phyloP scores from a whole-genome alignment of 1,140 invertebrate species.

The Neelides sp. region DNA sequence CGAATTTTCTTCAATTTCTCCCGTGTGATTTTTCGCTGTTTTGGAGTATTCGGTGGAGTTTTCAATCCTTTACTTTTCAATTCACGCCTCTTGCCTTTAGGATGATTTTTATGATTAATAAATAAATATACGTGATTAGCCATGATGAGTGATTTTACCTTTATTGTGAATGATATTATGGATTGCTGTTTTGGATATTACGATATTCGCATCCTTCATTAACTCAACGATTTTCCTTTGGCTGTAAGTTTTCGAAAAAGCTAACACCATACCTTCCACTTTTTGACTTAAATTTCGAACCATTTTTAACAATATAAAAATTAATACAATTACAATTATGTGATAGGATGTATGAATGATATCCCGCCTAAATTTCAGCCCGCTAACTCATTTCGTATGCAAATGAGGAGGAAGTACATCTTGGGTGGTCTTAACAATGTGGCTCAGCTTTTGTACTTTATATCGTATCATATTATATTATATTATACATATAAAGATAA shows the following conservation, averaged over 20 bases:
- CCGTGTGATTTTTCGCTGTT: too few relatives aligned
- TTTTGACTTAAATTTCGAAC: neutral
- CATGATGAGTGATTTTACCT: neutral
- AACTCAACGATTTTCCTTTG: neutral
- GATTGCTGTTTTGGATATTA: neutral
- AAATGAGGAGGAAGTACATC: too few relatives aligned
- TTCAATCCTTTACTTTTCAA: neutral
- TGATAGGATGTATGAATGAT: too few relatives aligned
- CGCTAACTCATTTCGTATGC: too few relatives aligned
- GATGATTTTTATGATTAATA: neutral
- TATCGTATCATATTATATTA: too few relatives aligned
- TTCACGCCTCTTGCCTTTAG: neutral
- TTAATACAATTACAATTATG: too few relatives aligned
- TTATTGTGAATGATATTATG: neutral
- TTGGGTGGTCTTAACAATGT: too few relatives aligned
- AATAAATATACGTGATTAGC: neutral
- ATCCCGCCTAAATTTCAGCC: too few relatives aligned
- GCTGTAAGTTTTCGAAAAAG: neutral
- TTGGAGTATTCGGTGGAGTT: too few relatives aligned
- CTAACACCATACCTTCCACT: neutral
- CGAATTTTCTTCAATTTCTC: conserved; percentile 10
- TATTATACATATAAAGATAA: too few relatives aligned
- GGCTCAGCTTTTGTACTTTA: too few relatives aligned
- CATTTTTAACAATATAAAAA: too few relatives aligned
- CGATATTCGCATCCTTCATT: neutral